Evolutionary conservation across 2,888 invertebrate genomes (phyloP).

Genomic region (Pheosia tremula): DNA sequence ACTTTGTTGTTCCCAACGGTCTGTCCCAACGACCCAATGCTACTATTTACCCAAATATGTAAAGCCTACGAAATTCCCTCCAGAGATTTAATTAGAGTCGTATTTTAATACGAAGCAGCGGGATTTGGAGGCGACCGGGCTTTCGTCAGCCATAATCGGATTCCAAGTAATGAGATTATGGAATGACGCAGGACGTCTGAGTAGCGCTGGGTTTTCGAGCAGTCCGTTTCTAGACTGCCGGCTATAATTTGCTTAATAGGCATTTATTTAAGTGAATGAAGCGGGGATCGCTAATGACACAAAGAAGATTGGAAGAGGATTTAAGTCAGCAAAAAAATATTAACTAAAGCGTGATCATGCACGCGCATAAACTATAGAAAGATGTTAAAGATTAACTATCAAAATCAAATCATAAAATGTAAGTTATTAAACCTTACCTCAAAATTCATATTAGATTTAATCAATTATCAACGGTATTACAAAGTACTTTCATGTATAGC

Average conservation of each 20-base stretch:
- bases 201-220: slow-evolving; percentile 17
- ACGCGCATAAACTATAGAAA: too few species aligned
- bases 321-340: not conserved
- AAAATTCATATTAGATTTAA: not conserved
- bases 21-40: not conserved
- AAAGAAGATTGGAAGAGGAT: not conserved
- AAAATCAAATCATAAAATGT: too few species aligned
- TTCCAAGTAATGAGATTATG: slow-evolving; percentile 60
- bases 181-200: slow-evolving; percentile 34
- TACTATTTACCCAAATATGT: slow-evolving; percentile 29
- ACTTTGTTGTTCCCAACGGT: slow-evolving; percentile 10
- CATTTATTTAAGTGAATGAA: slow-evolving; percentile 20
- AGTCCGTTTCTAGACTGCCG: slow-evolving; percentile 16
- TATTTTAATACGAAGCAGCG: slow-evolving; percentile 50
- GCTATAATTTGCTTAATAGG: slow-evolving; percentile 13
- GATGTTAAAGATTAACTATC: too few species aligned
- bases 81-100: slow-evolving; percentile 48
- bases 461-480: not conserved
- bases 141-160: slow-evolving; percentile 59
- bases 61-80: slow-evolving; percentile 22
- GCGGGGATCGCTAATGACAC: slow-evolving; percentile 6
- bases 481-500: not conserved
- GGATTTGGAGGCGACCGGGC: slow-evolving; percentile 19
- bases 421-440: too few species aligned
- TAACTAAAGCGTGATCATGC: too few species aligned